Conservation (phyloP, 2,797 vertebrate genomes). For the Macrochelys suwanniensis region DNA sequence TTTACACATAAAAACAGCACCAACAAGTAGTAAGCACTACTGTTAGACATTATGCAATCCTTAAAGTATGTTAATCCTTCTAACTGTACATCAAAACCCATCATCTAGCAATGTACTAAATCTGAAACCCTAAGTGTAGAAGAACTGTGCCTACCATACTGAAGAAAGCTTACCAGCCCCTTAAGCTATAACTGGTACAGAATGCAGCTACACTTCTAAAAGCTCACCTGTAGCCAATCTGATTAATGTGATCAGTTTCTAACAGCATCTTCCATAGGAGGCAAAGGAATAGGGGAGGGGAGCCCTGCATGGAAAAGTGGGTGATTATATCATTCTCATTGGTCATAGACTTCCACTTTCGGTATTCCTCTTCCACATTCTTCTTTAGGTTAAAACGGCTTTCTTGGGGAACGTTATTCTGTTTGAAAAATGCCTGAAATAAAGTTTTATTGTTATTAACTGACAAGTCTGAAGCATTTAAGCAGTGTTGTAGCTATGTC, state of each 20-base stretch:
- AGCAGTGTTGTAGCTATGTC: neutral
- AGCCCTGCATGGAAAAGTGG: conserved; percentile 95
- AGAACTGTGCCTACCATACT: neutral
- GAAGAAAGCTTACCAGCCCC: neutral
- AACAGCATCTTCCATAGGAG: conserved; percentile 99
- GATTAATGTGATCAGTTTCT: conserved; percentile 98
- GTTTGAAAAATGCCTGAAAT: conserved; percentile 96
- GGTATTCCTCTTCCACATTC: conserved; percentile 98
- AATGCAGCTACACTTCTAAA: neutral
- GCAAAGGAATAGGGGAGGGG: conserved; percentile 95
- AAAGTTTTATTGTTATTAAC: conserved; percentile 3
- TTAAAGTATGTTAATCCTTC: neutral
- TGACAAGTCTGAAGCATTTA: neutral
- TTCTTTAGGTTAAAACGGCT: conserved; percentile 99
- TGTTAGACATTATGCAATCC: neutral
- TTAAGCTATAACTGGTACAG: neutral
- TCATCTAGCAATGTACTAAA: neutral
- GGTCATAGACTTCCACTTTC: conserved; percentile 99
- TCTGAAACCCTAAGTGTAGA: neutral
- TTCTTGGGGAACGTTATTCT: conserved; percentile 98
- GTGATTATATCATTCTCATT: conserved; percentile 97
- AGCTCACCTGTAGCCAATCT: conserved; percentile 90
- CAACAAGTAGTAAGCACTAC: neutral
- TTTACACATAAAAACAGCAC: neutral
- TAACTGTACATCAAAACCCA: neutral